Base-by-base conservation (phyloP, 2,797 vertebrate species). In the Pterois miles region DNA sequence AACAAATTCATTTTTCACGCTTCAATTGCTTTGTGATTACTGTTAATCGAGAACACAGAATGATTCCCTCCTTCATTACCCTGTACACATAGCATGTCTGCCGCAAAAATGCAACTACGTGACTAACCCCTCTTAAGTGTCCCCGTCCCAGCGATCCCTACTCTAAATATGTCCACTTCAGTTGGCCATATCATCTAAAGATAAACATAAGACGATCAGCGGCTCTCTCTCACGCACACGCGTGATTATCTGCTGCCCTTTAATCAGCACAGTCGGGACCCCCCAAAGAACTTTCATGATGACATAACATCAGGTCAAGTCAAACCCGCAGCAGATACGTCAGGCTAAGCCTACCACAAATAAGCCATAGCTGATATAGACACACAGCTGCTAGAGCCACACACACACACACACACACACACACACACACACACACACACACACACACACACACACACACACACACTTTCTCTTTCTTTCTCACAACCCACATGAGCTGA, bases 1-100 rank as follows among this genome's bases (percentile, higher is more conserved):
- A 93, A 93, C 91, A 92, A 93, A 94, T 94, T 92, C 88, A 91
- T 94, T 92, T 91, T 90, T 94, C 90, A 93, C 67, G 90, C 92
- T 87, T 86, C 84, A 85, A 86, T 71, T 83, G 88, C 86, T 92
- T 92, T 90, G 91, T 93, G 93, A 94, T 94, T 93, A 93, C 91
- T 90, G 92, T 93, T 94, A 94, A 94, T 94, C 79, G 86, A 92
- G 91, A 93, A 94, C 88, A 92, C 91, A 89, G 87, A 91, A 85
- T 84, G 90, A 93, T 91, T 90, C 92, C 83, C 89, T 90, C 87
- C 92, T 92, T 90, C 91, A 92, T 94, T 93, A 94, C 86, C 84
- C 85, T 52, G 90, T 82, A 93, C 91, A 91, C 90, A 92, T 76
- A 87, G 65, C 80, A 84, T 82, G 87, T 86, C 91, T 86, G 89